Evolutionary conservation across 2,797 vertebrate genomes (phyloP).

Genomic region (Fistularia tabacaria): DNA sequence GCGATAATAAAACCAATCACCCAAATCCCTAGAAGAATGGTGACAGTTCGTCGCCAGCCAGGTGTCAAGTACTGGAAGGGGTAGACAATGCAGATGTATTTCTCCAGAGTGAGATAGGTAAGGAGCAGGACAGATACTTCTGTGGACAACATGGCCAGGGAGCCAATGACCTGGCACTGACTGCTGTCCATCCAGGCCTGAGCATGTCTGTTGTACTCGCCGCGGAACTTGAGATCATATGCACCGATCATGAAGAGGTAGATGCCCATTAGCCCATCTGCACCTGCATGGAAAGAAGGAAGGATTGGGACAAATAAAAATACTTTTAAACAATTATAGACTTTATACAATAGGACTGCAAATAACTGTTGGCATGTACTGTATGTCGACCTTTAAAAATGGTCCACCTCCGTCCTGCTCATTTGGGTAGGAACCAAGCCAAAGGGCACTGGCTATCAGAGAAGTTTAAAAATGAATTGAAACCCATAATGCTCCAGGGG

Average conservation of each 20-base stretch:
- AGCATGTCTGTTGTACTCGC: constrained; percentile 94
- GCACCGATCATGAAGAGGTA: constrained; percentile 95
- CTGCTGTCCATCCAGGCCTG: constrained; percentile 95
- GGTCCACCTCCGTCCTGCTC: no score
- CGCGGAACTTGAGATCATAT: constrained; percentile 92
- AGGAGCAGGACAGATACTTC: constrained; percentile 95
- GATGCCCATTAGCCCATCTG: constrained; percentile 95
- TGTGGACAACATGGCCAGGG: constrained; percentile 93
- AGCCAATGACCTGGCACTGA: constrained; percentile 90
- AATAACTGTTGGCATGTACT: no score
- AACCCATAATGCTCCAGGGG: no score
- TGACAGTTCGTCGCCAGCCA: constrained; percentile 84
- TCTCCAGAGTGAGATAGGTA: constrained; percentile 95
- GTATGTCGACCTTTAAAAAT: no score
- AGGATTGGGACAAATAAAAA: not conserved
- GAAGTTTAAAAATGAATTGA: no score
- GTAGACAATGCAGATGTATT: constrained; percentile 97
- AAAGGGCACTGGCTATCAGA: no score
- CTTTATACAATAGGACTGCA: not conserved
- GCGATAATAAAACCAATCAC: constrained; percentile 86
- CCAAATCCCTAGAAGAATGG: constrained; percentile 88
- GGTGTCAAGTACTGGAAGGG: constrained; percentile 92
- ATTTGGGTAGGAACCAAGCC: no score
- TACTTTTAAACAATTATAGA: not conserved
- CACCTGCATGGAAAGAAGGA: constrained; percentile 71